phyloP scores from a whole-genome alignment of 2,113 vertebrate species.

The Pan troglodytes region NHGRI_mPanTro3-v2.1_pri NC_072416.2:70351501-70352000 shows the following conservation, averaged over 20 bases:
- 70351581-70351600: background rate
- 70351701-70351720: background rate
- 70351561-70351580: background rate
- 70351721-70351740: conserved; percentile 23
- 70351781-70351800: background rate
- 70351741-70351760: conserved; percentile 4
- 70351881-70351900: background rate
- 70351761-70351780: background rate
- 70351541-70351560: background rate
- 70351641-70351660: conserved; percentile 24
- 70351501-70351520: background rate
- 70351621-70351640: conserved; percentile 36
- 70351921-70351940: background rate
- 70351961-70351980: background rate
- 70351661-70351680: conserved; percentile 25
- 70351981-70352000: background rate
- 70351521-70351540: background rate
- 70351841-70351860: background rate
- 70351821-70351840: background rate
- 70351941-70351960: background rate
- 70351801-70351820: conserved; percentile 37
- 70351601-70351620: background rate
- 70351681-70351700: conserved; percentile 19
- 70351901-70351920: background rate
- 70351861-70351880: background rate